phyloP scores from a whole-genome alignment of 2,888 invertebrate genomes.

The Lysandra coridon region DNA sequence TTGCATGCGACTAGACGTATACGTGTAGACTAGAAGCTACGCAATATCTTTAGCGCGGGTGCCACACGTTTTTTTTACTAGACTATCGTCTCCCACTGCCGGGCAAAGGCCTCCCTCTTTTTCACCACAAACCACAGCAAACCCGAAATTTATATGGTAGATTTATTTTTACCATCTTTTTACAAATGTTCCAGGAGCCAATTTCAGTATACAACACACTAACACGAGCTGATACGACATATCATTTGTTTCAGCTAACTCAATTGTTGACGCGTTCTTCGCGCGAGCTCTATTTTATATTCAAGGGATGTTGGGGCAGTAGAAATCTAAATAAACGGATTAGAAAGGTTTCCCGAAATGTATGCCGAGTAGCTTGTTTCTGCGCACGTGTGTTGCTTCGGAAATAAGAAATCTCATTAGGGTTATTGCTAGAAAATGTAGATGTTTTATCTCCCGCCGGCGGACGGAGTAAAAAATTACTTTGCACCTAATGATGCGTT shows the following conservation, averaged over 20 bases:
- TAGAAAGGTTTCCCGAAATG: slow-evolving; percentile 43
- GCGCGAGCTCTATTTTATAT: slow-evolving; percentile 41
- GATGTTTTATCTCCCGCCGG: slow-evolving; percentile 27
- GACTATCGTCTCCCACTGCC: too few species aligned
- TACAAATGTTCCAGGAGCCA: neutral
- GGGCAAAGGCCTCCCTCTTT: too few species aligned
- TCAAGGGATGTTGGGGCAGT: slow-evolving; percentile 40
- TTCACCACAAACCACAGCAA: neutral
- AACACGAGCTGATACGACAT: slow-evolving; percentile 4
- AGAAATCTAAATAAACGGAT: slow-evolving; percentile 47
- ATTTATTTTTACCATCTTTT: neutral
- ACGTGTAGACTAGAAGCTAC: too few species aligned
- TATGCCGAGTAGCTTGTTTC: slow-evolving; percentile 44
- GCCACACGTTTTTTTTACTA: too few species aligned
- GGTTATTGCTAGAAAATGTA: slow-evolving; percentile 30
- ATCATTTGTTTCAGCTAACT: slow-evolving; percentile 34
- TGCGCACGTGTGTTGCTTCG: slow-evolving; percentile 43
- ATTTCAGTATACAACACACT: neutral
- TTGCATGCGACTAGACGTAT: too few species aligned
- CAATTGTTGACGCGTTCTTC: slow-evolving; percentile 36
- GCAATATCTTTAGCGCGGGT: too few species aligned
- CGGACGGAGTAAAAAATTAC: slow-evolving; percentile 16
- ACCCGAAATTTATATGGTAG: neutral
- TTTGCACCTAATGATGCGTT: slow-evolving; percentile 24
- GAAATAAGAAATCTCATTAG: slow-evolving; percentile 43